These are phyloP conservation scores for Wasmannia auropunctata DNA, from an alignment of 1,140 invertebrate genomes.

Conservation along the genomic window DNA sequence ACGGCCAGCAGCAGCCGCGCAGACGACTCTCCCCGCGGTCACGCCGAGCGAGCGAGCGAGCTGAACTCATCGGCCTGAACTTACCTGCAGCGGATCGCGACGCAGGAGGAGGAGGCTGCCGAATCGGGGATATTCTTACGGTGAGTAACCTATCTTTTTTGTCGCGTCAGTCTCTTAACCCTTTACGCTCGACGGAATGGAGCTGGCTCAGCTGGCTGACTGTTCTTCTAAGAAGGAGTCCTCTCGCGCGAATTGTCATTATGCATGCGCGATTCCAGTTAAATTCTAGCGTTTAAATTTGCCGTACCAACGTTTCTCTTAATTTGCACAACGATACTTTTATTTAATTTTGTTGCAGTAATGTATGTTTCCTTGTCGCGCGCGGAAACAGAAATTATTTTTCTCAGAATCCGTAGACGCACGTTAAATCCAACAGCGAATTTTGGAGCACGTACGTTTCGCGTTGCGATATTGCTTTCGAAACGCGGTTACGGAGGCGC, in stretches of 20 bases:
- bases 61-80: slow-evolving; percentile 19
- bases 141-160: slow-evolving; percentile 5
- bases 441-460: neutral
- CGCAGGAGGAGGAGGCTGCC: neutral
- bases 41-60: neutral
- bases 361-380: neutral
- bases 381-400: neutral
- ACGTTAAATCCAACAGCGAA: neutral
- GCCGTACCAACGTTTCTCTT: too few relatives aligned
- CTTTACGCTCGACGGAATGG: neutral
- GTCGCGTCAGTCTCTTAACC: neutral
- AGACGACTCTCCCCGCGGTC: neutral
- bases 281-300: too few relatives aligned
- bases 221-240: too few relatives aligned
- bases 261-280: too few relatives aligned
- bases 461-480: neutral
- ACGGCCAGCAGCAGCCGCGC: slow-evolving; percentile 41
- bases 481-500: neutral
- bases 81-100: slow-evolving; percentile 3
- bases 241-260: too few relatives aligned
- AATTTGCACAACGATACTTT: neutral
- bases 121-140: neutral
- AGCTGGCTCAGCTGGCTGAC: too few relatives aligned
- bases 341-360: neutral
- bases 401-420: neutral